Base-by-base conservation (phyloP, 2,797 vertebrate genomes). In the Pseudochirops corinnae region DNA sequence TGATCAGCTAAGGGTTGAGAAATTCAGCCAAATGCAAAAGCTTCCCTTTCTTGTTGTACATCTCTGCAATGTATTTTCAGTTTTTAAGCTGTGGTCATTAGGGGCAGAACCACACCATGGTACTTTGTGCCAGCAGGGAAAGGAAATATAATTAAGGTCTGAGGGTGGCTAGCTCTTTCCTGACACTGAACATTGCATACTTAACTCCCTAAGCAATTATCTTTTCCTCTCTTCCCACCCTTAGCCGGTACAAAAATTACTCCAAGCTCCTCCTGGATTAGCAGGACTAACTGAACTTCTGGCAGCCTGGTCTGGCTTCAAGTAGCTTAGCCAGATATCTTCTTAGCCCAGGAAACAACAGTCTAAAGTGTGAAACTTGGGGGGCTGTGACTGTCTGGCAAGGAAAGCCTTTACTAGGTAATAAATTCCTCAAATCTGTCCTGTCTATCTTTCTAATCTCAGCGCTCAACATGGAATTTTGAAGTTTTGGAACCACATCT, bases 21-120 rank as follows among this genome's bases (percentile, higher is more conserved):
- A n/a, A 58, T 53, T 13, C 26, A 57, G 39, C 58, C 92, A 96
- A 90, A 56, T 56, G 56, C 53, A 56, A 39, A 96, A 96, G 90
- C 39, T 60, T 90, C 26, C 55, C 92, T 96, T 95, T 94, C 53
- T 96, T 97, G 92, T 74, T 67, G 95, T 52, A 94, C 92, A 93
- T 57, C 14, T 94, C 55, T 90, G 74, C 24, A 58, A 90, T 62
- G 55, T 46, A 87, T 91, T 96, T 93, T 93, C 95, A 94, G 56
- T 55, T 90, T 58, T 53, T 90, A 28, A 90, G 53, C 10, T 90
- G 93, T 95, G 94, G 93, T 94, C 87, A 90, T 58, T 55, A 29
- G 93, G 33, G 96, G 91, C 53, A 56, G 60, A 97, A 96, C 90
- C 93, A 96, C 39, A 90, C 0, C 90, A 50, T 62, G 33, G 55